These are phyloP conservation scores for Scaptomyza polygonia DNA, from an alignment of 2,888 invertebrate genomes.

Conservation along the genomic window DNA sequence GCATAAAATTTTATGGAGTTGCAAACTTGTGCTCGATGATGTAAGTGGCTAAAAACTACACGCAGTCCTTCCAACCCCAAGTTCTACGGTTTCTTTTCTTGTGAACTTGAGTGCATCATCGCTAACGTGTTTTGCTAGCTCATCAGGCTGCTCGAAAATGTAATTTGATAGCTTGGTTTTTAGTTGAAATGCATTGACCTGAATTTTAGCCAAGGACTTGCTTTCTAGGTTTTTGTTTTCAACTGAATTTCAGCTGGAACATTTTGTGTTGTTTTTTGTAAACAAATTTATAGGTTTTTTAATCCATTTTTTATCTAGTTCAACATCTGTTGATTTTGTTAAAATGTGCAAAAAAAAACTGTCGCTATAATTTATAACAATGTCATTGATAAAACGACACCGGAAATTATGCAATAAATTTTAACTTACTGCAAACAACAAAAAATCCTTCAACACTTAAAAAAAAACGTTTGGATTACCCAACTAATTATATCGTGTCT, in stretches of 20 bases:
- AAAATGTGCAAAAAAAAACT: background rate
- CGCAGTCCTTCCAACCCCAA: conserved; percentile 3
- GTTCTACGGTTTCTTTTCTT: conserved; percentile 1
- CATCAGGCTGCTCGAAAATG: conserved; percentile 41
- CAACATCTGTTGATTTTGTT: background rate
- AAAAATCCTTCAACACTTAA: conserved; percentile 1
- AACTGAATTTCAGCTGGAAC: conserved; percentile 11
- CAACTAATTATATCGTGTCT: conserved; percentile 43
- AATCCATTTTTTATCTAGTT: background rate
- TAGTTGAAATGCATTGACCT: conserved; percentile 57
- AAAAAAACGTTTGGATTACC: conserved; percentile 26
- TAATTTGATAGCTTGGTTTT: conserved; percentile 24
- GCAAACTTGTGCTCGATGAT: conserved; percentile 72
- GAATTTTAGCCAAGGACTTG: conserved; percentile 31
- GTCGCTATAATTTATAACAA: background rate
- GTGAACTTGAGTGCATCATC: conserved; percentile 50
- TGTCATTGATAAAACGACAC: background rate
- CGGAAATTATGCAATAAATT: conserved; percentile 24
- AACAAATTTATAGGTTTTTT: conserved; percentile 8
- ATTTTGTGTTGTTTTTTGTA: conserved; percentile 13
- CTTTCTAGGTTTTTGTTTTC: conserved; percentile 21
- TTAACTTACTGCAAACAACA: conserved; percentile 4
- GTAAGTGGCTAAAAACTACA: conserved; percentile 66
- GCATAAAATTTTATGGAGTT: conserved; percentile 61
- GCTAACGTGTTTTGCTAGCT: conserved; percentile 53